Base-by-base conservation (phyloP, 2,888 invertebrate species). In the Griposia aprilina region DNA sequence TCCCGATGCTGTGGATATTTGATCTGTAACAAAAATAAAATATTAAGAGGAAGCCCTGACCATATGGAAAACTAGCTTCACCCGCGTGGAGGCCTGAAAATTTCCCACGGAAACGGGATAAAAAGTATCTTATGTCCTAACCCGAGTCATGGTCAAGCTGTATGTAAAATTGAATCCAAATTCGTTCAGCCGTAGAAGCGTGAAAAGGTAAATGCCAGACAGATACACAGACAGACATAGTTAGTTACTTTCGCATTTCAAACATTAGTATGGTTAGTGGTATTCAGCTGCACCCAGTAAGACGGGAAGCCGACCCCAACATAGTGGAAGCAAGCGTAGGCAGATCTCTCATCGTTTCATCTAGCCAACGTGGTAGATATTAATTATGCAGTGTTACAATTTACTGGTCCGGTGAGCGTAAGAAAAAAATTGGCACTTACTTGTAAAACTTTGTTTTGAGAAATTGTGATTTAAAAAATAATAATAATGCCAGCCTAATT, bases 1-100 rank as follows among this genome's bases (percentile, higher is more conserved):
- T 99, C 99, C 88, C 98, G 97, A 93, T 98, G 98, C 94, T 99
- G 99, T 1, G 99, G 98, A 94, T 99, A 99, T 95, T 99, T 99
- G 95, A 99, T 98, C 97, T 98, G 97, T n/a, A 96, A 96, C 92
- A 94, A 94, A 88, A 85, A 71, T 76, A 59, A 67, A 36, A 23
- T 71, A 71, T 88, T 48, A 73, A 7, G 41, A 41, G 41, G 41
- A 36, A 20, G 2, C 1, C 1, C n/a, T 17, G n/a, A 45, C 45
- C 45, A 1, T 45, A 10, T 45, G 45, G 45, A 41, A 41, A 41
- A 41, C 41, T 41, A 41, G 41, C 41, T 41, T 41, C 41, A 5
- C 17, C 55, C 11, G 10, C 23, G 30, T 55, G 30, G 30, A 3
- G 23, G 55, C 55, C 17, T 11, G 17, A 69, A 69, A 57, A 11